Evolutionary conservation across 92 coral and sea anemone species (phyloP), one percentile per base, ranked within the genome.

Genomic region (Phenganax marumi): DNA sequence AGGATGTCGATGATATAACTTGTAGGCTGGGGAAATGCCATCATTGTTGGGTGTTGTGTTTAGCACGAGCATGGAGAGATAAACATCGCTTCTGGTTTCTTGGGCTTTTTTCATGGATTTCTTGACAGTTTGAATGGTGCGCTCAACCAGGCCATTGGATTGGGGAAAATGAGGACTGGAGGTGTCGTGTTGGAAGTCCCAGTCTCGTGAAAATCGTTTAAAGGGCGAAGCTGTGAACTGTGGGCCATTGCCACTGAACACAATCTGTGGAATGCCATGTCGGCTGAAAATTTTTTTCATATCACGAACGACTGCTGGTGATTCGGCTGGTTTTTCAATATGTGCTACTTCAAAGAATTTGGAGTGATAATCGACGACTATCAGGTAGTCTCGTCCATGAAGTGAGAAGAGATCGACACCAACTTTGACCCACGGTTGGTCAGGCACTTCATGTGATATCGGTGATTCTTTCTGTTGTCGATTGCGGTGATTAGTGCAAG

Each of bases 361-460:
- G 43, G 80, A 75, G 63, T 75, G 63, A 54, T 75, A 75, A 26
- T 75, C 80, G 1, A 75, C 80, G 12, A 75, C 80, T 52, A 75
- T 21, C 46, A 75, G 62, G 65, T 75, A 75, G 47, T 75, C 49
- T 10, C 56, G 62, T 12, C 65, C 65, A 9, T 52, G 1, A 10
- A 52, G 64, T 6, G 8, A 8, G 65, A 75, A 52, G 16, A 75
- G 80, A 23, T 75, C 80, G 0, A 16, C 53, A 0, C 63, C 63
- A 24, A 75, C n/a, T n/a, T n/a, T n/a, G n/a, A n/a, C n/a, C n/a
- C n/a, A n/a, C n/a, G n/a, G n/a, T n/a, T n/a, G n/a, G 80, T 50
- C 62, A 52, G 80, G 80, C 3, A 75, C 21, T 3, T 52, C 50
- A 48, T 75, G 80, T n/a, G 55, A 65, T n/a, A 75, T 52, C 49